Conservation (phyloP, 2,797 vertebrate species). For the Setipinna tenuifilis region DNA sequence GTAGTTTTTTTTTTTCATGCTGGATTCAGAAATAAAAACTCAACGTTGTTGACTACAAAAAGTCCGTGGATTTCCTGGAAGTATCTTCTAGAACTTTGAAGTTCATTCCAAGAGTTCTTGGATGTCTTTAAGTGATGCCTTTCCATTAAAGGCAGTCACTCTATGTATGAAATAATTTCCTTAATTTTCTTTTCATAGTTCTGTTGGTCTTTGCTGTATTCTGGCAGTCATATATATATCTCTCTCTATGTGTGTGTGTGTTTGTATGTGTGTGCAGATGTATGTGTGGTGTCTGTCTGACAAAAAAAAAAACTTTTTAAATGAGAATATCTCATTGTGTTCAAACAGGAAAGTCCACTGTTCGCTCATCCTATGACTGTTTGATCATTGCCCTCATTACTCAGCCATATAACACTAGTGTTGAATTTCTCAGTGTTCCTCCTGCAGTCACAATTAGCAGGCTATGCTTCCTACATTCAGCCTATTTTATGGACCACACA, state of each 20-base stretch:
- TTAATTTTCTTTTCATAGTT: background rate
- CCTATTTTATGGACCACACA: background rate
- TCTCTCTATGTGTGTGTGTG: background rate
- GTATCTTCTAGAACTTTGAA: too few relatives aligned
- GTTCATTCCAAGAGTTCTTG: too few relatives aligned
- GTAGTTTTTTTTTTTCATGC: background rate
- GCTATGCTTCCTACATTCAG: background rate
- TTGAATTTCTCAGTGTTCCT: background rate
- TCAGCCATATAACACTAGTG: too few relatives aligned
- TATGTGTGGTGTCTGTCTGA: background rate
- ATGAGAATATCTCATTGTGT: background rate
- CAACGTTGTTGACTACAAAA: background rate
- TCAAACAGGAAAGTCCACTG: too few relatives aligned
- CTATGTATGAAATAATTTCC: background rate
- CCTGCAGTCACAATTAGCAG: background rate
- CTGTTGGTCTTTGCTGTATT: background rate
- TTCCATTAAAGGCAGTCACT: background rate
- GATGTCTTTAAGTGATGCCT: background rate
- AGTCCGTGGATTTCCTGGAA: background rate
- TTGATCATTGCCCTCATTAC: too few relatives aligned
- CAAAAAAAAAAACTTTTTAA: background rate
- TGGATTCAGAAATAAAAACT: background rate
- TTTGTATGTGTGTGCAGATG: background rate
- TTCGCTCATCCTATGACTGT: too few relatives aligned
- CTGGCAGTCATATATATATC: background rate